Base-by-base conservation (phyloP, 2,797 vertebrate species). In the Chelonia mydas region DNA sequence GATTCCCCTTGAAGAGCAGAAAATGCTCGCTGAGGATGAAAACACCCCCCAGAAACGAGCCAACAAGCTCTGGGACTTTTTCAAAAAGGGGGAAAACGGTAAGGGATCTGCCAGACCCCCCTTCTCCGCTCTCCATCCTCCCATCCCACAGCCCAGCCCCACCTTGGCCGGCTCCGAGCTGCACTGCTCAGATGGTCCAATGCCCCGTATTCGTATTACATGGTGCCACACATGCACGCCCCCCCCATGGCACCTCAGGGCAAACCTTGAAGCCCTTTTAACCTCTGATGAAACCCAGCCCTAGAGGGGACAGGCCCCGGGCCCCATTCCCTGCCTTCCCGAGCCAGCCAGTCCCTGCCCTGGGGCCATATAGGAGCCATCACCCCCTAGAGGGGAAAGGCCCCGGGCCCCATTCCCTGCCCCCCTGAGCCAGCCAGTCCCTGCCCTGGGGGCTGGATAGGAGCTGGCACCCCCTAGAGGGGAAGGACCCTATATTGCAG, bases 51-150 rank as follows among this genome's bases (percentile, higher is more conserved):
- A 99, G 94, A 99, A 99, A 92, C 98, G 99, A 92, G 97, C 99
- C 0, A 98, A 99, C 90, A 99, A 99, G 97, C 98, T 99, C 96
- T 99, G 99, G 99, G 77, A 94, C 2, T 99, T 98, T 97, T 99
- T 99, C 4, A 98, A 99, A 55, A 99, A 99, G 97, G 98, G 98
- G 85, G 99, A 99, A 0, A 97, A 99, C 10, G 99, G 99, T 99
- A 98, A 98, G 11, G 55, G 13, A 8, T 47, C 51, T 50, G 5
- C 19, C 65, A 33, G 28, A 13, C 54, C 10, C 2, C 79, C 25
- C 31, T 5, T 13, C 17, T 33, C 49, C 77, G 21, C 21, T 28
- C 57, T 28, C 57, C 27, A 5, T 53, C 19, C 6, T 27, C 47
- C 76, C 76, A n/a, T 5, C 41, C 41, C 41, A 41, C 5, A 4